Percentiles rank a stretch among this genome's conserved stretches.
These are phyloP conservation scores for Belgica antarctica DNA, from an alignment of 2,888 invertebrate species.

Conservation along the genomic window DNA sequence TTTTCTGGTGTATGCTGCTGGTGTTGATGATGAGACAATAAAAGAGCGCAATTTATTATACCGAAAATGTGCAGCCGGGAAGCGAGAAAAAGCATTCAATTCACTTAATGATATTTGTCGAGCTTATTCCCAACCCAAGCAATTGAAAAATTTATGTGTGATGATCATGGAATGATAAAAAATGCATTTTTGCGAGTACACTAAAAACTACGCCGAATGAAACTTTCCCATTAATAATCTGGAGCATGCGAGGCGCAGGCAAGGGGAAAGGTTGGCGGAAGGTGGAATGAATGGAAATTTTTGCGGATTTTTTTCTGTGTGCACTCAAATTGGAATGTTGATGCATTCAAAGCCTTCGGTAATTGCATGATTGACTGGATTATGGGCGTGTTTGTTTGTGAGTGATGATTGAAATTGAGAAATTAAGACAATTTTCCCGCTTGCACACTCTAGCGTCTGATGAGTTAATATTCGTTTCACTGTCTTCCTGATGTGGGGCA, in stretches of 20 bases:
- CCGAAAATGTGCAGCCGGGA: conserved; percentile 18
- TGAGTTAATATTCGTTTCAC: conserved; percentile 18
- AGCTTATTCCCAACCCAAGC: conserved; percentile 19
- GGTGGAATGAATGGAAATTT: background rate
- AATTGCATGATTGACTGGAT: conserved; percentile 38
- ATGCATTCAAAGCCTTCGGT: conserved; percentile 35
- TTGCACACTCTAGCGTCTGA: background rate
- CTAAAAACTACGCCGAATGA: background rate
- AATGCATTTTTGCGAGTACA: conserved; percentile 1
- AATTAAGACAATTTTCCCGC: background rate
- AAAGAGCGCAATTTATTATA: conserved; percentile 22
- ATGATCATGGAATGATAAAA: conserved; percentile 8
- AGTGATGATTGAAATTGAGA: conserved; percentile 10
- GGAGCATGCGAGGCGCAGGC: background rate
- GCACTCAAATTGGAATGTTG: conserved; percentile 23
- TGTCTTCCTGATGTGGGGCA: background rate
- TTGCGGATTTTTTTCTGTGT: background rate
- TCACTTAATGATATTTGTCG: conserved; percentile 23
- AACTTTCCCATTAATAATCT: conserved; percentile 31
- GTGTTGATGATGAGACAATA: conserved; percentile 27
- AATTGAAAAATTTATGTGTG: conserved; percentile 20
- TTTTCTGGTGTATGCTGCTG: background rate
- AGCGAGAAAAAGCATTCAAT: conserved; percentile 28
- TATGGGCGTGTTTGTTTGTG: background rate
- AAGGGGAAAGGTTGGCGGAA: background rate